Evolutionary conservation across 2,797 vertebrate genomes (phyloP).

Genomic region (Poeciliopsis presidionis): DNA sequence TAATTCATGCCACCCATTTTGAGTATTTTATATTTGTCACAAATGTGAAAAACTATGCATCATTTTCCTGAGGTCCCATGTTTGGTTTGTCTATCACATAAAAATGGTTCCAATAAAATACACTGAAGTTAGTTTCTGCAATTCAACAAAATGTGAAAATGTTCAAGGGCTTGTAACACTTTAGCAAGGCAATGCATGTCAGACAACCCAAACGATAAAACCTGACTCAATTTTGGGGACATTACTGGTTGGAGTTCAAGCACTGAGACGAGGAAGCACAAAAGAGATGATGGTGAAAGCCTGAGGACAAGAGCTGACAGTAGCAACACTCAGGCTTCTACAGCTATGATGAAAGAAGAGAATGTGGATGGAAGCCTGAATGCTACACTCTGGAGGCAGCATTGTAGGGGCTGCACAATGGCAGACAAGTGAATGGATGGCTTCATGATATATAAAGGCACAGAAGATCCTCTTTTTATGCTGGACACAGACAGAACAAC

Average conservation of each 20-base stretch:
- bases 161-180: not conserved
- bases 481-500: not conserved
- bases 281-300: slow-evolving; percentile 3
- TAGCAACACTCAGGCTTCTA: slow-evolving; percentile 4
- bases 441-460: not conserved
- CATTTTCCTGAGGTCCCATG: not conserved
- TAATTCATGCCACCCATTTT: not conserved
- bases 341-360: slow-evolving; percentile 3
- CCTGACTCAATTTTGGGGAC: not conserved
- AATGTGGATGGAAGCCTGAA: slow-evolving; percentile 1
- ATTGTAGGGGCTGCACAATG: slow-evolving; percentile 5
- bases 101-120: not conserved
- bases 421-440: slow-evolving; percentile 3
- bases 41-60: not conserved
- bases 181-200: not conserved
- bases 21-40: not conserved
- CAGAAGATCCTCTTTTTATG: not conserved
- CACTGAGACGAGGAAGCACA: not conserved
- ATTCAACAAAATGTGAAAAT: not conserved
- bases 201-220: not conserved
- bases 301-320: slow-evolving; percentile 1
- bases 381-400: slow-evolving; percentile 1
- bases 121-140: not conserved
- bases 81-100: not conserved
- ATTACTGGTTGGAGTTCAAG: not conserved